Evolutionary conservation across 2,888 invertebrate genomes (phyloP).

Genomic region (Caenorhabditis afra): DNA sequence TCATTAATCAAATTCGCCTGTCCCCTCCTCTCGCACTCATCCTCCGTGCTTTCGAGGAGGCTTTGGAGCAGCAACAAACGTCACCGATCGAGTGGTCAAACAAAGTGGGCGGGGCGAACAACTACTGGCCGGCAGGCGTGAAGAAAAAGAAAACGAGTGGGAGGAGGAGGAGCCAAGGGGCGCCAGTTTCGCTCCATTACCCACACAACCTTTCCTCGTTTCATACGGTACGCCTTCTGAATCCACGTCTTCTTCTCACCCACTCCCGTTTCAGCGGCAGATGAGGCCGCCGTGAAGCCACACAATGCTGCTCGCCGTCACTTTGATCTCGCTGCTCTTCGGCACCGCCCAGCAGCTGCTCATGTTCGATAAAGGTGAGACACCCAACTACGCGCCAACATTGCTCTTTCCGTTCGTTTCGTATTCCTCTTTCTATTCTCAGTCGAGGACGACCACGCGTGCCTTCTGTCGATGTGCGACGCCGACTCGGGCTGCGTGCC

Average conservation of each 20-base stretch:
- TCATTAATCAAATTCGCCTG: slow-evolving; percentile 37
- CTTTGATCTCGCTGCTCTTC: slow-evolving; percentile 39
- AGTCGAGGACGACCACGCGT: slow-evolving; percentile 77
- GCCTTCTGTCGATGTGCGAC: slow-evolving; percentile 78
- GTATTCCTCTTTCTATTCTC: slow-evolving; percentile 31
- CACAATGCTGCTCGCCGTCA: slow-evolving; percentile 30
- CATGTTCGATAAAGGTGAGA: slow-evolving; percentile 59
- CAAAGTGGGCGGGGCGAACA: slow-evolving; percentile 47
- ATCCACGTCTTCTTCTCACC: not conserved
- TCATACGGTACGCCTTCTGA: slow-evolving; percentile 20
- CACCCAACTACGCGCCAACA: not conserved
- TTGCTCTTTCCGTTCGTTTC: no score
- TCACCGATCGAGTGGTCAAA: slow-evolving; percentile 51
- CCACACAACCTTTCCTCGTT: slow-evolving; percentile 9
- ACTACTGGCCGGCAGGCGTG: slow-evolving; percentile 34
- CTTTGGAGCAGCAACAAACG: slow-evolving; percentile 49
- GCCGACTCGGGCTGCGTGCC: slow-evolving; percentile 78
- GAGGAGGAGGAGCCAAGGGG: slow-evolving; percentile 12
- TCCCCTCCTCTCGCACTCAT: slow-evolving; percentile 2
- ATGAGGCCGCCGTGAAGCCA: slow-evolving; percentile 56
- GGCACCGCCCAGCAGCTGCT: slow-evolving; percentile 35
- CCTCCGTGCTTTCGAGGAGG: slow-evolving; percentile 21
- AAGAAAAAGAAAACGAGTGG: slow-evolving; percentile 6
- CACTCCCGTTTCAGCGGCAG: slow-evolving; percentile 36
- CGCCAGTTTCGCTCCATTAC: slow-evolving; percentile 8